Percentiles rank a stretch among this genome's conserved stretches.
phyloP scores from a whole-genome alignment of 1,140 invertebrate genomes.

The Aradophagus sp. region DNA sequence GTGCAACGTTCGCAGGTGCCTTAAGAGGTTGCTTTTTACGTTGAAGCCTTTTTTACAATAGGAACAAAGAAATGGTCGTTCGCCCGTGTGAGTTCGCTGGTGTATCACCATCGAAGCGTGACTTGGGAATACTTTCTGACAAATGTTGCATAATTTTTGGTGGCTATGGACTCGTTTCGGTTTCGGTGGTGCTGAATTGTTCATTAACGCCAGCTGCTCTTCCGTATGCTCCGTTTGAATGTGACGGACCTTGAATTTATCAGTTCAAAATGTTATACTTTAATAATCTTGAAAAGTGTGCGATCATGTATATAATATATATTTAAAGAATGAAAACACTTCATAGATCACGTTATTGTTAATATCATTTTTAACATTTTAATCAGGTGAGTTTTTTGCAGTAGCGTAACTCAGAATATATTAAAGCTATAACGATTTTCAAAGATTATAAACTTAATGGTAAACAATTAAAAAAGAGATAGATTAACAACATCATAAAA shows the following conservation, averaged over 20 bases:
- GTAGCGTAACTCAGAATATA: too few species aligned
- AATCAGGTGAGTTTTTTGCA: too few species aligned
- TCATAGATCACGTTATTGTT: too few species aligned
- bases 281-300: too few species aligned
- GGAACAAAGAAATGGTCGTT: constrained; percentile 82
- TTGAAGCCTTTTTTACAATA: constrained; percentile 86
- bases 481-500: too few species aligned
- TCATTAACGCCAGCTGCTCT: constrained; percentile 86
- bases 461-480: too few species aligned
- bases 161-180: constrained; percentile 77
- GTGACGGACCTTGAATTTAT: constrained; percentile 76
- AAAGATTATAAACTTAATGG: too few species aligned
- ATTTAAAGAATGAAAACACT: too few species aligned
- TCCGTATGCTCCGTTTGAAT: constrained; percentile 89
- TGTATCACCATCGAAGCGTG: constrained; percentile 86
- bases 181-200: constrained; percentile 81
- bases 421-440: too few species aligned
- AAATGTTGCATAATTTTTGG: constrained; percentile 81
- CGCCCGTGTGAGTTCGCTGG: constrained; percentile 81
- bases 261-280: too few species aligned
- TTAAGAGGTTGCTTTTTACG: constrained; percentile 84
- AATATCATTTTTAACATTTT: too few species aligned
- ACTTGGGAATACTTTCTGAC: constrained; percentile 84
- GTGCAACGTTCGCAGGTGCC: constrained; percentile 83
- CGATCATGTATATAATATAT: too few species aligned